Base-by-base conservation (phyloP, 2,888 invertebrate species). In the Ormyrus pomaceus region DNA sequence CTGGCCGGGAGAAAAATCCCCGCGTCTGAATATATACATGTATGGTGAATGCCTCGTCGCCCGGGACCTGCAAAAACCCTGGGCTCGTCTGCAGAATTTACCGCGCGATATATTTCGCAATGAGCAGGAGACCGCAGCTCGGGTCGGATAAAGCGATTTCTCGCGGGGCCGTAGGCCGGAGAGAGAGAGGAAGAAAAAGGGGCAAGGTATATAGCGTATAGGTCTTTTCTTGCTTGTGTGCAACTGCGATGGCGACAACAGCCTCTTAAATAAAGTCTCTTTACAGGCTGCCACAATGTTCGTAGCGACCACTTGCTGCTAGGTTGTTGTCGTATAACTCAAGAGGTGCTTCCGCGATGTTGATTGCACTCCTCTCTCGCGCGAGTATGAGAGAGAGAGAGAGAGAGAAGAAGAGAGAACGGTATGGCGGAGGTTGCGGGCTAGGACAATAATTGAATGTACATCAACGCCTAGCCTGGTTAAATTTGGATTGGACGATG, bases 301-400 rank as follows among this genome's bases (percentile, higher is more conserved):
- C 79, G 82, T 80, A 73, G 81, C 84, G 82, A 82, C 84, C 83
- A 84, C 83, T 84, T 82, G 83, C 79, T 80, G 83, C 80, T 77
- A 58, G 77, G 79, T 84, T 83, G 83, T 84, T 74, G 82, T 86
- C 86, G 83, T 85, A 85, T 86, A 86, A 86, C 82, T 84, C 84
- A 84, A 86, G 84, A 85, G 85, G 84, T 85, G 83, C 84, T 86
- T 83, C 83, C 83, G 83, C 81, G 83, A 83, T 83, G 84, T 84
- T 84, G 84, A 84, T 82, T 82, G 83, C 84, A 83, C 83, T 84
- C 80, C 81, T 72, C 81, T 71, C 79, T 61, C 66, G 34, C 34
- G 34, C 34, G 34, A 34, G 34, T 34, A 34, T 34, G 34, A 34
- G 34, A 34, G 34, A 34, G 34, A 34, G 34, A 19, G 19, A 19